These are phyloP conservation scores for Amyelois transitella DNA, from an alignment of 1,140 invertebrate genomes.

Conservation along the genomic window DNA sequence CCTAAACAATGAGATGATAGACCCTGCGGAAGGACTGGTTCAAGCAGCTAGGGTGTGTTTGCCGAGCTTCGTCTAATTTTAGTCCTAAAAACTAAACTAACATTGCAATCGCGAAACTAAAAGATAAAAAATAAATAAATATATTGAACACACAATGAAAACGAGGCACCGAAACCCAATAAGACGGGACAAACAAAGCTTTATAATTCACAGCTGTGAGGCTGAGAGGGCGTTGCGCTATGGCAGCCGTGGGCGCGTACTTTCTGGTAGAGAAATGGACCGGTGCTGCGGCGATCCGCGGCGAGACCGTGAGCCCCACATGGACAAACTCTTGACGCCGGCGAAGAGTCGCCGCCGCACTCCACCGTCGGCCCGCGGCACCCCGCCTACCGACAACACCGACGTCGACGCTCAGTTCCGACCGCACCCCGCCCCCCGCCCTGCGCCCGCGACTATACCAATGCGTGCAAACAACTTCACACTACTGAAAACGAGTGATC, in stretches of 20 bases:
- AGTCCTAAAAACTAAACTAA: conserved; percentile 60
- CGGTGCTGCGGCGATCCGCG: conserved; percentile 81
- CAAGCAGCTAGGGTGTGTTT: conserved; percentile 57
- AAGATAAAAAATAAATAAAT: conserved; percentile 43
- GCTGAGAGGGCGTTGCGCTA: conserved; percentile 60
- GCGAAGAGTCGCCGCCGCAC: conserved; percentile 81
- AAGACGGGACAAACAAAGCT: conserved; percentile 68
- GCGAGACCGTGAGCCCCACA: conserved; percentile 80
- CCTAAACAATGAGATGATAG: conserved; percentile 27
- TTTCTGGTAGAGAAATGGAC: conserved; percentile 87
- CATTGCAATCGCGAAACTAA: conserved; percentile 51
- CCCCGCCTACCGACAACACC: conserved; percentile 65
- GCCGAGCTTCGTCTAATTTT: conserved; percentile 52
- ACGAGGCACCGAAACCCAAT: conserved; percentile 50
- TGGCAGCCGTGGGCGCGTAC: conserved; percentile 77
- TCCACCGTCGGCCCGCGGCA: conserved; percentile 54
- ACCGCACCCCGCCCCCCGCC: conserved; percentile 57
- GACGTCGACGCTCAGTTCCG: conserved; percentile 40
- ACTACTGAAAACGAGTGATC: conserved; percentile 65
- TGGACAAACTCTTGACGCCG: conserved; percentile 83
- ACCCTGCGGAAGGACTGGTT: conserved; percentile 48
- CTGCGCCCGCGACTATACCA: conserved; percentile 56
- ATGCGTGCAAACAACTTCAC: conserved; percentile 62
- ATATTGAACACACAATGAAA: conserved; percentile 56
- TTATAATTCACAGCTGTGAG: conserved; percentile 45